Conservation (phyloP, 2,113 vertebrate species). For the Athene noctua region DNA sequence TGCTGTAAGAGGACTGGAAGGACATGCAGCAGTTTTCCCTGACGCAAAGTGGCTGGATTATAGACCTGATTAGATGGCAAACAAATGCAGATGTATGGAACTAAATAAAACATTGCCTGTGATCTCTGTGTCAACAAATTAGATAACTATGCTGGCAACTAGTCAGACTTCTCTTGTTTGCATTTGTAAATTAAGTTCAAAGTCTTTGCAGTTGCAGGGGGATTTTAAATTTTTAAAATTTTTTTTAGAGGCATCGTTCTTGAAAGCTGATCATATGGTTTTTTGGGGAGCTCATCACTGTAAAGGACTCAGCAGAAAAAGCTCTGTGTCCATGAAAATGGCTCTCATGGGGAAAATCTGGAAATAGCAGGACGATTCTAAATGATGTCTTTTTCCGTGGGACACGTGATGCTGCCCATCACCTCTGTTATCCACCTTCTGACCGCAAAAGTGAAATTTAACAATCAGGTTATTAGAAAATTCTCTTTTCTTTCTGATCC, state of each 20-base stretch:
- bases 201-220: background rate
- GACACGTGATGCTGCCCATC: background rate
- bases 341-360: background rate
- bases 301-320: background rate
- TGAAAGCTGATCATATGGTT: background rate
- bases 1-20: background rate
- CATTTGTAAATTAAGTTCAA: conserved; percentile 58
- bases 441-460: too few relatives aligned
- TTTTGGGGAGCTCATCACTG: conserved; percentile 25
- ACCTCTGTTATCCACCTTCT: background rate
- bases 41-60: background rate
- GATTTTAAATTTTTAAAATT: background rate
- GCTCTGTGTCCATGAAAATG: background rate
- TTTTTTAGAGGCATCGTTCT: background rate
- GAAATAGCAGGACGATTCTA: background rate
- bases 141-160: background rate
- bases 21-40: background rate
- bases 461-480: background rate
- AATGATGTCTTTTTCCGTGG: background rate
- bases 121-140: conserved; percentile 45
- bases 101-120: background rate
- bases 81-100: background rate
- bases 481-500: background rate
- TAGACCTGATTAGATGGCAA: background rate
- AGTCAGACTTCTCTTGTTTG: conserved; percentile 53